phyloP scores from a whole-genome alignment of 2,113 vertebrate genomes.

The Pandion haliaetus region DNA sequence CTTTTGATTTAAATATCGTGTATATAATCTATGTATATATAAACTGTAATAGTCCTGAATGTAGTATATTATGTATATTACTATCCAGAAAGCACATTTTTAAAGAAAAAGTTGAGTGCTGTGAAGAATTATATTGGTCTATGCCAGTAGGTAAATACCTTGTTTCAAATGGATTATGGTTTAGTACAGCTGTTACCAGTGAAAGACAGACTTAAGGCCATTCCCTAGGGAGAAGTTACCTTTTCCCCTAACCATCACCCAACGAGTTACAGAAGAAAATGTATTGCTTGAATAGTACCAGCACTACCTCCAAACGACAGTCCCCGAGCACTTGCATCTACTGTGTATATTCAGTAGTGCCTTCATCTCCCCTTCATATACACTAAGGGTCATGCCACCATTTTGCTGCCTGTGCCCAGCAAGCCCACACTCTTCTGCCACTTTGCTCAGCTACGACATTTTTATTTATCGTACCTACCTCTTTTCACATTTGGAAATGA shows the following conservation, averaged over 20 bases:
- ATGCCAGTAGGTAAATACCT: neutral
- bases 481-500: neutral
- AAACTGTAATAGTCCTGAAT: neutral
- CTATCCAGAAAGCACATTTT: neutral
- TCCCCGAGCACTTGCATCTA: neutral
- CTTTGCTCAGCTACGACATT: neutral
- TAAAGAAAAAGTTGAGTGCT: neutral
- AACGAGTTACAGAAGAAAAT: neutral
- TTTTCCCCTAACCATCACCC: neutral
- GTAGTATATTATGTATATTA: neutral
- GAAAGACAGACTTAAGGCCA: neutral
- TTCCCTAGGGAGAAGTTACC: neutral
- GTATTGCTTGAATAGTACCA: neutral
- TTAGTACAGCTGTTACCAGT: neutral
- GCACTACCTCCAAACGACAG: neutral
- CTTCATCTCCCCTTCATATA: neutral
- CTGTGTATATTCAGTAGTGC: neutral
- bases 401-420: neutral
- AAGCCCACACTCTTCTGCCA: neutral
- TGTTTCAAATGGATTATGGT: neutral
- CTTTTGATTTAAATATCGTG: neutral
- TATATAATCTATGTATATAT: neutral
- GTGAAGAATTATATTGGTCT: neutral
- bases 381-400: neutral
- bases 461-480: slow-evolving; percentile 15